A percentile compares a stretch with the other conserved stretches of the same genome.
phyloP scores from a whole-genome alignment of 1,140 invertebrate genomes.

The Meloidogyne hapla region DNA sequence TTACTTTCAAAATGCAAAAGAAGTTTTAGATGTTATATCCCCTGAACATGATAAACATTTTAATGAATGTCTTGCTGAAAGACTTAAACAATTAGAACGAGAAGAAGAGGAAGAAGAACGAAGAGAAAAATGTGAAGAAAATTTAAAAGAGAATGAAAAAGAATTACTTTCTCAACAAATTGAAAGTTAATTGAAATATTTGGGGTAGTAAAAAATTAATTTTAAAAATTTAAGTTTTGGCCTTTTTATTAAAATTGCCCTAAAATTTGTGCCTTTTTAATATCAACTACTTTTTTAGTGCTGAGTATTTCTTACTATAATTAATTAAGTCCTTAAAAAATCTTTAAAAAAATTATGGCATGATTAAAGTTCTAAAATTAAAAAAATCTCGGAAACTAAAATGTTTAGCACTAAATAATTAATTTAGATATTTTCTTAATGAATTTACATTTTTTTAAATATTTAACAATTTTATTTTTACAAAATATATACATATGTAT shows the following conservation, averaged over 20 bases:
- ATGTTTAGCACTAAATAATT: no score
- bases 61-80: constrained; percentile 51
- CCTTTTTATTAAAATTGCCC: neutral
- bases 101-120: constrained; percentile 36
- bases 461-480: no score
- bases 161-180: neutral
- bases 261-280: neutral
- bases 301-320: no score
- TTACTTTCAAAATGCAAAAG: constrained; percentile 57
- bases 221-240: neutral
- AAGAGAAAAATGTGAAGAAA: neutral
- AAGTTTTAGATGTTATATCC: constrained; percentile 44
- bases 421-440: no score
- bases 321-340: no score
- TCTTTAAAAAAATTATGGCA: no score
- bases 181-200: neutral
- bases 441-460: no score
- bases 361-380: no score
- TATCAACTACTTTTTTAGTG: neutral
- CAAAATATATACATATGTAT: no score
- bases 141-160: neutral
- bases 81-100: constrained; percentile 42
- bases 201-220: neutral
- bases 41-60: constrained; percentile 48
- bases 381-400: no score